Percentiles rank a stretch among this genome's conserved stretches.
phyloP scores from a whole-genome alignment of 2,888 invertebrate genomes.

The Synergus umbraculus region DNA sequence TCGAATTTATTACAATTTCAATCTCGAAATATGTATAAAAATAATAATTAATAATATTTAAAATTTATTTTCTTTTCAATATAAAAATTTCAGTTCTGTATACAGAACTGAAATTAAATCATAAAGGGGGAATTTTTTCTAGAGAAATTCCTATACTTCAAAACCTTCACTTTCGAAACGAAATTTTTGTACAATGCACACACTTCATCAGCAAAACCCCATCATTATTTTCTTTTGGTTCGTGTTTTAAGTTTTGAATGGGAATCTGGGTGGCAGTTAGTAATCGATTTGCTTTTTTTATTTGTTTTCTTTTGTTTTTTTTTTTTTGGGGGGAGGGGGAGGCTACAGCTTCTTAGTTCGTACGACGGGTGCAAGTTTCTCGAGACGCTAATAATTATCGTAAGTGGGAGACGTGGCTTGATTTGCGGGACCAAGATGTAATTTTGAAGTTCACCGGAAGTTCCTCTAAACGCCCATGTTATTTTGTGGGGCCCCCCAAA shows the following conservation, averaged over 20 bases:
- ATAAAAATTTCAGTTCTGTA: no score
- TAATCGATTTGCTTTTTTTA: slow-evolving; percentile 10
- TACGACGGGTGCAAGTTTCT: slow-evolving; percentile 34
- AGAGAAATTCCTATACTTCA: background rate
- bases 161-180: slow-evolving; percentile 4
- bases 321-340: background rate
- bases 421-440: slow-evolving; percentile 35
- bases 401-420: slow-evolving; percentile 1
- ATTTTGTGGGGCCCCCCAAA: slow-evolving; percentile 47
- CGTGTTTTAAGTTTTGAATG: background rate
- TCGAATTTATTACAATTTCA: background rate
- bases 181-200: slow-evolving; percentile 28
- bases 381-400: slow-evolving; percentile 34
- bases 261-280: slow-evolving; percentile 31
- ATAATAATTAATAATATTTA: background rate
- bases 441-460: slow-evolving; percentile 53
- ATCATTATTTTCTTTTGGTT: slow-evolving; percentile 28
- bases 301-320: background rate
- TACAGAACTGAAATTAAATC: no score
- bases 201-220: slow-evolving; percentile 32
- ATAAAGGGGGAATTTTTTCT: no score
- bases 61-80: background rate
- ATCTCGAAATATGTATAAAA: no score
- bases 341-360: slow-evolving; percentile 22
- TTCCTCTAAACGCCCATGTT: slow-evolving; percentile 57